Percentiles rank a stretch among this genome's conserved stretches.
These are phyloP conservation scores for Prochilodus magdalenae DNA, from an alignment of 2,113 vertebrate genomes.

Conservation along the genomic window DNA sequence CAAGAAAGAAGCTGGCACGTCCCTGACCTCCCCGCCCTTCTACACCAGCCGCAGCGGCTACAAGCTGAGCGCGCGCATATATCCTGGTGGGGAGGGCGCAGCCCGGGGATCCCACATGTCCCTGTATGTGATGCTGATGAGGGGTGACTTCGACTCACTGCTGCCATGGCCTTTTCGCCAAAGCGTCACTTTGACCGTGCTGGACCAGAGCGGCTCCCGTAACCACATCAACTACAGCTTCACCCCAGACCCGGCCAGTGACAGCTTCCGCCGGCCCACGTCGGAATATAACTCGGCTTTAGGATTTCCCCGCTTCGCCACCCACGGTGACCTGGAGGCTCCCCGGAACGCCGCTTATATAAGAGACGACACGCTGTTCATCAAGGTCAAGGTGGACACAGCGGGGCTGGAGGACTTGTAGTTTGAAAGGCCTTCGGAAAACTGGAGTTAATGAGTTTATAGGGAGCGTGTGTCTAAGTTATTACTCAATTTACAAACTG, in stretches of 20 bases:
- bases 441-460: background rate
- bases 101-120: slow-evolving; percentile 88
- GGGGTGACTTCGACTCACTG: slow-evolving; percentile 89
- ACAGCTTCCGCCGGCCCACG: slow-evolving; percentile 83
- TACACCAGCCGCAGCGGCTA: slow-evolving; percentile 90
- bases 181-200: slow-evolving; percentile 83
- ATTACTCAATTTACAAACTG: background rate
- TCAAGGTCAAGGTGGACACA: slow-evolving; percentile 87
- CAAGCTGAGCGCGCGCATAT: slow-evolving; percentile 82
- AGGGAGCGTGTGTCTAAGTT: background rate
- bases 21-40: slow-evolving; percentile 86
- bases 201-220: slow-evolving; percentile 85
- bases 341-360: slow-evolving; percentile 77
- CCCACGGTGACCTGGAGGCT: slow-evolving; percentile 77
- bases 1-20: slow-evolving; percentile 79
- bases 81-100: slow-evolving; percentile 87
- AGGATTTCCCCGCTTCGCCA: slow-evolving; percentile 82
- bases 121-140: slow-evolving; percentile 90
- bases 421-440: background rate
- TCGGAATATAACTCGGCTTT: slow-evolving; percentile 86
- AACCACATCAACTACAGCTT: slow-evolving; percentile 81
- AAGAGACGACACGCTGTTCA: slow-evolving; percentile 85
- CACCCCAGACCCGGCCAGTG: slow-evolving; percentile 81
- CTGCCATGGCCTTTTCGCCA: slow-evolving; percentile 92
- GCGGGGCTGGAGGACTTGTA: slow-evolving; percentile 83